These are phyloP conservation scores for Tricholauxania praeusta DNA, from an alignment of 2,888 invertebrate species.

Conservation along the genomic window DNA sequence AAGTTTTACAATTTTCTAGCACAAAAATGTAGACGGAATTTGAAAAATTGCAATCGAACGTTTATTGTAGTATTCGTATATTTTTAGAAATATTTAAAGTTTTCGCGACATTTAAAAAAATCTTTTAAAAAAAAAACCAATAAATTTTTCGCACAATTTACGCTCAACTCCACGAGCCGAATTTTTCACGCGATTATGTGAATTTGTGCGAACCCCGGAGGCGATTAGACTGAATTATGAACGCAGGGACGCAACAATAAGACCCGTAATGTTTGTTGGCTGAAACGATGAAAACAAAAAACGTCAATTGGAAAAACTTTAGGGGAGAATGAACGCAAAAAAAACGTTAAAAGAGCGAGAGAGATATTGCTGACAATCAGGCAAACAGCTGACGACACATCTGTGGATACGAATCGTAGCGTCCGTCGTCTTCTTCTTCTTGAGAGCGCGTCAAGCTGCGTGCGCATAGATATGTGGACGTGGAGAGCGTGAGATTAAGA, in stretches of 20 bases:
- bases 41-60: neutral
- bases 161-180: no score
- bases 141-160: no score
- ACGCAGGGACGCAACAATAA: constrained; percentile 2
- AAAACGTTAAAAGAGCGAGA: neutral
- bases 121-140: no score
- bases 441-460: no score
- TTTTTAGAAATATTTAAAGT: neutral
- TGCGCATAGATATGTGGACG: no score
- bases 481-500: no score
- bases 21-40: no score
- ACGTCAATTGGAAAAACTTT: constrained; percentile 4
- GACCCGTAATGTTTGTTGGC: neutral
- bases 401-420: no score
- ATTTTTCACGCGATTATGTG: neutral
- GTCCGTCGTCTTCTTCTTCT: no score
- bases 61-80: neutral
- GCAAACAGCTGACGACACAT: neutral
- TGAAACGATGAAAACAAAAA: neutral
- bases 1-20: no score
- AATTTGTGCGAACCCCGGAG: constrained; percentile 9
- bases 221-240: constrained; percentile 12
- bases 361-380: no score
- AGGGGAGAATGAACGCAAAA: neutral
- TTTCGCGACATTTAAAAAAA: neutral